phyloP scores from a whole-genome alignment of 2,113 vertebrate genomes.

The Onychostoma macrolepis region DNA sequence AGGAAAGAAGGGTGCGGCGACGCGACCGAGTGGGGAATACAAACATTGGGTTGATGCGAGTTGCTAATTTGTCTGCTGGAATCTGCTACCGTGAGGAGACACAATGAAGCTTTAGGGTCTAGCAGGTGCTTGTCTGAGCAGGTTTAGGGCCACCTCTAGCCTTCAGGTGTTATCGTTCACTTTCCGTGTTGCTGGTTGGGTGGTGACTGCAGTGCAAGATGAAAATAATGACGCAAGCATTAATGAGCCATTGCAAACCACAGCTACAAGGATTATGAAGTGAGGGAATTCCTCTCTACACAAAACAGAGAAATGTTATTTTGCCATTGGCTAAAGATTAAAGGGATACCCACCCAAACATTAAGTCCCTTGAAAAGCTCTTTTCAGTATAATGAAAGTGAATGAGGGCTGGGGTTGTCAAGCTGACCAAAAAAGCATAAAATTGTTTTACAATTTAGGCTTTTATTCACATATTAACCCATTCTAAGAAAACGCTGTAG shows the following conservation, averaged over 20 bases:
- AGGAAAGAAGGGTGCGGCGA: conserved; percentile 16
- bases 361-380: background rate
- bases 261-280: conserved; percentile 65
- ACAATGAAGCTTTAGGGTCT: conserved; percentile 66
- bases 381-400: background rate
- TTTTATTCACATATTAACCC: background rate
- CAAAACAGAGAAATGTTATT: conserved; percentile 44
- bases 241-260: conserved; percentile 67
- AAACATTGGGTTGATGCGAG: conserved; percentile 65
- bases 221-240: conserved; percentile 62
- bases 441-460: background rate
- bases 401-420: background rate
- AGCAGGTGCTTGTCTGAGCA: conserved; percentile 76
- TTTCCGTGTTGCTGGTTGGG: conserved; percentile 41
- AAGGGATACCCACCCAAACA: background rate
- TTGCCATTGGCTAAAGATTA: conserved; percentile 40
- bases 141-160: conserved; percentile 72
- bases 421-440: background rate
- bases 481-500: background rate
- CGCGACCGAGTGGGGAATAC: conserved; percentile 64
- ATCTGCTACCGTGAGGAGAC: conserved; percentile 69
- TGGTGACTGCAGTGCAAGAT: conserved; percentile 1
- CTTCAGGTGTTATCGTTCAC: conserved; percentile 45
- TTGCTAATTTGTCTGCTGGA: conserved; percentile 59
- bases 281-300: conserved; percentile 69